Evolutionary conservation across 2,797 vertebrate species (phyloP).

Genomic region (Coranthus polyacanthus): DNA sequence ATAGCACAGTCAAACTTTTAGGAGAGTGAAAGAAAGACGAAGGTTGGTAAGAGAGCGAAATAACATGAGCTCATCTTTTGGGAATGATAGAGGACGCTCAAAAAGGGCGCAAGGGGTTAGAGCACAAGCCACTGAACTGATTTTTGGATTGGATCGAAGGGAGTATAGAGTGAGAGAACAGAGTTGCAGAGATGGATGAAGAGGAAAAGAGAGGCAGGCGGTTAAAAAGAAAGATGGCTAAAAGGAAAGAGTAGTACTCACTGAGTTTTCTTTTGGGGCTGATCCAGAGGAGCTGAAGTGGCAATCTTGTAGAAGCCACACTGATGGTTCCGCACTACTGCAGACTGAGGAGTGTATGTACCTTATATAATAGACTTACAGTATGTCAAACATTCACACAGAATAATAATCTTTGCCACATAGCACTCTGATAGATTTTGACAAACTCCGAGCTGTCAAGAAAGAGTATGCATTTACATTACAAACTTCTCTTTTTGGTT

Average conservation of each 20-base stretch:
- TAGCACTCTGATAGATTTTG: too few relatives aligned
- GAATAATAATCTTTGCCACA: too few relatives aligned
- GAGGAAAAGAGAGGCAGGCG: slow-evolving; percentile 11
- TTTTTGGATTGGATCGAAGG: slow-evolving; percentile 6
- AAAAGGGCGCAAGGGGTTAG: background rate
- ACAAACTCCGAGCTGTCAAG: too few relatives aligned
- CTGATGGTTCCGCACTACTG: background rate
- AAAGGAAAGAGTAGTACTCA: slow-evolving; percentile 6
- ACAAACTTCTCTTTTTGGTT: too few relatives aligned
- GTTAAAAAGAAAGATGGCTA: slow-evolving; percentile 17
- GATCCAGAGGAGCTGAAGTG: slow-evolving; percentile 22
- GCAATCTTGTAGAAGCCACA: slow-evolving; percentile 4
- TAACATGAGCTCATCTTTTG: slow-evolving; percentile 3
- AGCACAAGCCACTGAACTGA: slow-evolving; percentile 16
- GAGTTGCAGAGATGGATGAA: slow-evolving; percentile 29
- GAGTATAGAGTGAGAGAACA: background rate
- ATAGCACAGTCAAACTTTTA: slow-evolving; percentile 20
- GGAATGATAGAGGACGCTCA: background rate
- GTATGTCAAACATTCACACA: too few relatives aligned
- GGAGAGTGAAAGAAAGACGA: background rate
- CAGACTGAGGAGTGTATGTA: background rate
- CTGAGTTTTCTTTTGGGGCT: slow-evolving; percentile 26
- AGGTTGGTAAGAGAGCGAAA: too few relatives aligned
- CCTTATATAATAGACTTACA: background rate
- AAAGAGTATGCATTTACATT: too few relatives aligned